Conservation (phyloP, 2,113 vertebrate genomes). For the Uria aalge region DNA sequence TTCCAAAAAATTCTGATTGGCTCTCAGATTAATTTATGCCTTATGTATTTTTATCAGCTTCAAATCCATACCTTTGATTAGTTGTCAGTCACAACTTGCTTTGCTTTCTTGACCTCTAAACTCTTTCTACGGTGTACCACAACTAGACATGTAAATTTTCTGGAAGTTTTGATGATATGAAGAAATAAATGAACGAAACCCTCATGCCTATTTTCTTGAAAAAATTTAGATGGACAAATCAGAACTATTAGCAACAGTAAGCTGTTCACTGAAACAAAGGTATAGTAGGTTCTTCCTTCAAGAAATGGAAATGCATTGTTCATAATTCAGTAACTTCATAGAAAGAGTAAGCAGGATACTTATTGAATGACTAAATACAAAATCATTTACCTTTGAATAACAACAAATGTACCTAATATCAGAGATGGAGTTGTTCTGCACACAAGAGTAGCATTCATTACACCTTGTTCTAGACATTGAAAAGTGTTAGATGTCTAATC, state of each 20-base stretch:
- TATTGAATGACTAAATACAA: background rate
- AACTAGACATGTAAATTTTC: background rate
- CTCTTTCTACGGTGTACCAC: background rate
- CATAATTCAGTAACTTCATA: background rate
- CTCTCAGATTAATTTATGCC: background rate
- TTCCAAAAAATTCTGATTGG: background rate
- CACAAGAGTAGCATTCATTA: background rate
- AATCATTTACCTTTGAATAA: background rate
- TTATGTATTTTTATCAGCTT: constrained; percentile 2
- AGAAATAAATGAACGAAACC: background rate
- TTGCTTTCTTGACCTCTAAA: constrained; percentile 5
- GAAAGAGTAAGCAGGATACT: background rate
- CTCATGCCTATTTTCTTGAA: background rate
- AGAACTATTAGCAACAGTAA: background rate
- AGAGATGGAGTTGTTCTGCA: background rate
- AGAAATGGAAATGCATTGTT: background rate
- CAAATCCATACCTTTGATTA: constrained; percentile 21
- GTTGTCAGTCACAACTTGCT: background rate
- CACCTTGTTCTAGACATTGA: background rate
- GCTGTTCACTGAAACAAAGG: fast-evolving
- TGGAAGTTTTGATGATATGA: background rate
- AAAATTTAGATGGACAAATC: background rate
- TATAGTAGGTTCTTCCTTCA: background rate
- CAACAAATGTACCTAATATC: background rate
- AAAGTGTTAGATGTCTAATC: background rate